Percentiles rank a stretch among this genome's conserved stretches.
Conservation (phyloP, 2,113 vertebrate species). For the Clarias batrachus region DNA sequence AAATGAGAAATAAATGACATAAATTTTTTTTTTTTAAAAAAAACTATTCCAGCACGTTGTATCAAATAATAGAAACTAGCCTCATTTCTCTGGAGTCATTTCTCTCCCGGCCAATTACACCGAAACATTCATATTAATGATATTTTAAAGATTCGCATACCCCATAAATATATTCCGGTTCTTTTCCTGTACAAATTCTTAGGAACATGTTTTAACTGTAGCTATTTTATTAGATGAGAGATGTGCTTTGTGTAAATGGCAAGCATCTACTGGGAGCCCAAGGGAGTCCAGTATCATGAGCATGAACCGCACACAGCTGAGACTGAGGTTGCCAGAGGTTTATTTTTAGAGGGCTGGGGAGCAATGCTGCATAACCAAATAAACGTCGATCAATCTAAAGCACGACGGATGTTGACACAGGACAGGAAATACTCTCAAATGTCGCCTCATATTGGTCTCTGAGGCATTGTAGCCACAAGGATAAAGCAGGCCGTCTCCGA, state of each 20-base stretch:
- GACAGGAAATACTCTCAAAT: conserved; percentile 26
- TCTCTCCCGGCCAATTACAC: conserved; percentile 26
- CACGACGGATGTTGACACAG: conserved; percentile 35
- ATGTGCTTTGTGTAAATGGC: conserved; percentile 7
- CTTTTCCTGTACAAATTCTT: neutral
- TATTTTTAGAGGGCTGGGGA: conserved; percentile 51
- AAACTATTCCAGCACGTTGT: conserved; percentile 32
- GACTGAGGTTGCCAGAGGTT: conserved; percentile 42
- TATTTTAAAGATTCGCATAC: conserved; percentile 21
- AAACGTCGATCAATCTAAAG: conserved; percentile 49
- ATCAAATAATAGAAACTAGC: conserved; percentile 45
- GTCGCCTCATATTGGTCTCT: conserved; percentile 5
- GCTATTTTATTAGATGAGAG: conserved; percentile 18
- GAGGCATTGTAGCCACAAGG: conserved; percentile 7
- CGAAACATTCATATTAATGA: conserved; percentile 5
- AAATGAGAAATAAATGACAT: conserved; percentile 48
- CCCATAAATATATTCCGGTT: neutral
- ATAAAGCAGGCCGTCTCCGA: neutral
- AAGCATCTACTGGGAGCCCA: conserved; percentile 10
- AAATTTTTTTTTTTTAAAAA: conserved; percentile 16
- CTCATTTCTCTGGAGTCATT: conserved; percentile 25
- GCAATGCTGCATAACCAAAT: conserved; percentile 48
- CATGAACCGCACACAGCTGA: conserved; percentile 26
- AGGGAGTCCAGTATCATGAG: conserved; percentile 17
- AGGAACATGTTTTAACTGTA: neutral